These are phyloP conservation scores for Quadroppia sp. DNA, from an alignment of 2,888 invertebrate genomes.

Conservation along the genomic window DNA sequence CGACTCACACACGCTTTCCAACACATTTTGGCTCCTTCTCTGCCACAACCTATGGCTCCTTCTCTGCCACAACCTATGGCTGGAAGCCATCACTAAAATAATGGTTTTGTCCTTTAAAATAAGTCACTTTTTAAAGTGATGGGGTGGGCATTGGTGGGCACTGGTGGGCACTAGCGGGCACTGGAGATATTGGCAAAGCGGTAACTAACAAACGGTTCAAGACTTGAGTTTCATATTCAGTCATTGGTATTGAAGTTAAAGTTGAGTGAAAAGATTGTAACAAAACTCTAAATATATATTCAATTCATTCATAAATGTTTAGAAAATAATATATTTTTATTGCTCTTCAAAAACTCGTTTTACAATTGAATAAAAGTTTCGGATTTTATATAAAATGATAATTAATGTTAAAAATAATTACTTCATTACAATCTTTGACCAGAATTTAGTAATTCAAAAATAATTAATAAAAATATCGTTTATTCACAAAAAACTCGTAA, in stretches of 20 bases:
- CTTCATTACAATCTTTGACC: too few relatives aligned
- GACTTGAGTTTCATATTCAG: not conserved
- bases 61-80: not conserved
- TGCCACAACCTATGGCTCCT: not conserved
- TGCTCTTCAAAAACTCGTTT: too few relatives aligned
- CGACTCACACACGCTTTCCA: conserved; percentile 25
- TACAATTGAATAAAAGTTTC: too few relatives aligned
- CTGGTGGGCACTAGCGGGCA: not conserved
- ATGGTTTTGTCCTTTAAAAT: conserved; percentile 31
- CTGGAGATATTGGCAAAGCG: not conserved
- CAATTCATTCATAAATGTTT: conserved; percentile 27
- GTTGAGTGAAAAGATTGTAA: conserved; percentile 6
- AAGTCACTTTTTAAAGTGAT: conserved; percentile 32
- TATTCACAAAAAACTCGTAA: too few relatives aligned
- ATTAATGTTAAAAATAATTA: too few relatives aligned
- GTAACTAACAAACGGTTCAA: conserved; percentile 18
- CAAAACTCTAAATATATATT: conserved; percentile 2
- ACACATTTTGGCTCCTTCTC: not conserved
- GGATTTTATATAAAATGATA: too few relatives aligned
- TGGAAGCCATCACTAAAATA: conserved; percentile 24
- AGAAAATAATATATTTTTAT: too few relatives aligned
- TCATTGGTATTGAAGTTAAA: not conserved
- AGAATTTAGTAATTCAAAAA: too few relatives aligned
- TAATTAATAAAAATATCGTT: too few relatives aligned
- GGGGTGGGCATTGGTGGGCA: conserved; percentile 12